phyloP scores from a whole-genome alignment of 37 sponge, comb jelly and placozoan genomes.

The Mnemiopsis leidyi region DNA sequence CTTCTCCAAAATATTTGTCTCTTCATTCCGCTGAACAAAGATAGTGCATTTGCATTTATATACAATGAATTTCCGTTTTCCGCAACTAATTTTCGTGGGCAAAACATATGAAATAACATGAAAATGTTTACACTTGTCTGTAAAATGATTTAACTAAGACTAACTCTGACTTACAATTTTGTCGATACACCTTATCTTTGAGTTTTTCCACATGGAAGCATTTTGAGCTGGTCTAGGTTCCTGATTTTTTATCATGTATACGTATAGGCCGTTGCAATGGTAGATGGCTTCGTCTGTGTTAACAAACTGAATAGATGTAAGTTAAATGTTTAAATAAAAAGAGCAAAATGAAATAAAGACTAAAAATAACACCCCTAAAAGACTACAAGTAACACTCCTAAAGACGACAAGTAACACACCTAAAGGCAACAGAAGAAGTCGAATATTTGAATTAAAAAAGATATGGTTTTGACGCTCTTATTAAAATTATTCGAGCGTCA shows the following conservation, averaged over 20 bases:
- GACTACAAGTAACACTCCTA: too few relatives aligned
- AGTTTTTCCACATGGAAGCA: slow-evolving; percentile 16
- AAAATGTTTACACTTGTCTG: background rate
- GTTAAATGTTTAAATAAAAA: too few relatives aligned
- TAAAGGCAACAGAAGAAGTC: too few relatives aligned
- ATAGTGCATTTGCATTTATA: background rate
- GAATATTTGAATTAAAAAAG: too few relatives aligned
- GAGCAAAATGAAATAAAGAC: too few relatives aligned
- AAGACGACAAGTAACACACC: too few relatives aligned
- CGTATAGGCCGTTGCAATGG: background rate
- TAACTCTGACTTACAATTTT: background rate
- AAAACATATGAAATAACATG: background rate
- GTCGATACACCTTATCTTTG: slow-evolving; percentile 2
- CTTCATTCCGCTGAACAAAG: background rate
- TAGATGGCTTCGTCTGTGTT: background rate
- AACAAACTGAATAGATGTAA: background rate
- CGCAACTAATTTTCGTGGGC: background rate
- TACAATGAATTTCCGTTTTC: background rate
- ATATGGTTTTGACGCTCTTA: too few relatives aligned
- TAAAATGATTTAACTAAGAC: background rate
- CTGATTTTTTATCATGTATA: background rate
- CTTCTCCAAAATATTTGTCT: background rate
- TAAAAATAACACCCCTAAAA: too few relatives aligned
- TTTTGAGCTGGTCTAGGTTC: too few relatives aligned
- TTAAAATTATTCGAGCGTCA: too few relatives aligned